phyloP scores from a whole-genome alignment of 2,888 invertebrate species.

The Antheraea yamamai region DNA sequence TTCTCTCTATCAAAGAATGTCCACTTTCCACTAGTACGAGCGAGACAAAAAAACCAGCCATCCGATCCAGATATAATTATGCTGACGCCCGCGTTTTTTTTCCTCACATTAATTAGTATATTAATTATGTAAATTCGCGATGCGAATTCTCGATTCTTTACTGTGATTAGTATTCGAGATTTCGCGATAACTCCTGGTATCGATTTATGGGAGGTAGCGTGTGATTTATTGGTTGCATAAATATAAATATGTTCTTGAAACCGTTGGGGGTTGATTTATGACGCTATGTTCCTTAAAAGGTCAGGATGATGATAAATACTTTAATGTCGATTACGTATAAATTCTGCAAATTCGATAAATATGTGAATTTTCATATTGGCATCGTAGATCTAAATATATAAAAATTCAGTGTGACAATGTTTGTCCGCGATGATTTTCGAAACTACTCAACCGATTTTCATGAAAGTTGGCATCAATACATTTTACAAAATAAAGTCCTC shows the following conservation, averaged over 20 bases:
- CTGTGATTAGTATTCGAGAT: constrained; percentile 47
- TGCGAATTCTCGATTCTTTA: constrained; percentile 75
- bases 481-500: too few relatives aligned
- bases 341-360: constrained; percentile 10
- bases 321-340: neutral
- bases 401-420: too few relatives aligned
- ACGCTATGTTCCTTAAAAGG: neutral
- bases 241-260: constrained; percentile 7
- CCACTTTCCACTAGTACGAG: too few relatives aligned
- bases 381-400: neutral
- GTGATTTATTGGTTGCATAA: neutral
- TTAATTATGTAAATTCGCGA: constrained; percentile 77
- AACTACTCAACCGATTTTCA: too few relatives aligned
- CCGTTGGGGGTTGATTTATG: constrained; percentile 1
- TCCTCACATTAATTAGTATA: constrained; percentile 71
- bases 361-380: neutral
- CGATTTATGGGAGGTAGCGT: constrained; percentile 47
- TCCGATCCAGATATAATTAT: constrained; percentile 20
- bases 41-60: neutral
- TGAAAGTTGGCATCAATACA: too few relatives aligned
- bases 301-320: neutral
- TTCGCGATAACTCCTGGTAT: constrained; percentile 54
- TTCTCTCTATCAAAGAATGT: constrained; percentile 19
- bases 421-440: too few relatives aligned
- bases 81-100: constrained; percentile 29